Conservation (phyloP, 1,140 invertebrate species). For the Heliconius hewitsoni region DNA sequence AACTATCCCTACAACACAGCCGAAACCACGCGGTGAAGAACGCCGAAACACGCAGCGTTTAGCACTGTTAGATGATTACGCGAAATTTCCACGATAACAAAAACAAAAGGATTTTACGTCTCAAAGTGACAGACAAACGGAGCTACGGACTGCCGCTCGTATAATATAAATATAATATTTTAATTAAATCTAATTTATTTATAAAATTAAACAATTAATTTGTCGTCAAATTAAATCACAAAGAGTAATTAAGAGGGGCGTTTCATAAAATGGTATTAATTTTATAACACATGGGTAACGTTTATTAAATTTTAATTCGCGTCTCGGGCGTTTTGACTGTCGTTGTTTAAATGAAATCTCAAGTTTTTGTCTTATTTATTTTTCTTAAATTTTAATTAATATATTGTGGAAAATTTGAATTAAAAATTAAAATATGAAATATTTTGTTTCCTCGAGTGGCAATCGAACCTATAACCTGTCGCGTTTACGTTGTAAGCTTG, state of each 20-base stretch:
- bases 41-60: no score
- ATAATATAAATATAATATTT: neutral
- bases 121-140: no score
- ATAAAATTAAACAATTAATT: constrained; percentile 28
- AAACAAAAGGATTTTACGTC: no score
- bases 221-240: constrained; percentile 27
- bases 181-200: neutral
- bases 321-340: neutral
- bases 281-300: constrained; percentile 34
- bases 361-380: neutral
- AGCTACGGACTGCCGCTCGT: no score
- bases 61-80: no score
- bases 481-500: no score
- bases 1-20: no score
- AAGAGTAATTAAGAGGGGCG: constrained; percentile 32
- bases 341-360: neutral
- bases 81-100: no score
- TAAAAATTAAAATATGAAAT: no score
- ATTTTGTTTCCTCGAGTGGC: no score
- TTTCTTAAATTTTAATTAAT: neutral
- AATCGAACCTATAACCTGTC: no score
- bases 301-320: constrained; percentile 41
- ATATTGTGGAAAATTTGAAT: neutral
- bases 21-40: no score
- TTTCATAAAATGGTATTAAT: constrained; percentile 34